A percentile compares a stretch with the other conserved stretches of the same genome.
phyloP scores from a whole-genome alignment of 2,797 vertebrate genomes.

The Chrysocyon brachyurus region DNA sequence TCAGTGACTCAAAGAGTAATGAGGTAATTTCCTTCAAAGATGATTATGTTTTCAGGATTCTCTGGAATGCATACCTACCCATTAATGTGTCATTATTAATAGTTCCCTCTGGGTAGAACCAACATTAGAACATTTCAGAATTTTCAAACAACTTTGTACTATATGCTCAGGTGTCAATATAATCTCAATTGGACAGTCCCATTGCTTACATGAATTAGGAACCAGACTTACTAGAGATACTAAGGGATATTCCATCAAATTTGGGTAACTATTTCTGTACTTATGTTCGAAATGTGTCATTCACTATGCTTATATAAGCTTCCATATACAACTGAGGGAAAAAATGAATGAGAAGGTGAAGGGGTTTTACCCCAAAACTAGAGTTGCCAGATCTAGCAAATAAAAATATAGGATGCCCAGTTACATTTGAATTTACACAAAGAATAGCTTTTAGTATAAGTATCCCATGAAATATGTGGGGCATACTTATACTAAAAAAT shows the following conservation, averaged over 20 bases:
- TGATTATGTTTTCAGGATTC: conserved; percentile 74
- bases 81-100: conserved; percentile 53
- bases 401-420: neutral
- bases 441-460: neutral
- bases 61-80: conserved; percentile 66
- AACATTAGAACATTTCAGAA: conserved; percentile 41
- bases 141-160: neutral
- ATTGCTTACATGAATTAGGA: neutral
- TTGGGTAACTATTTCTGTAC: neutral
- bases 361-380: neutral
- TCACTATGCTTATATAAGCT: neutral
- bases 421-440: conserved; percentile 53
- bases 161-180: neutral
- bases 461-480: conserved; percentile 7
- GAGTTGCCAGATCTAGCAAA: conserved; percentile 3
- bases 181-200: neutral
- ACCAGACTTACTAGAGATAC: neutral
- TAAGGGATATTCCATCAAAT: neutral
- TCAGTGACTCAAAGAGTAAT: conserved; percentile 57
- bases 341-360: neutral
- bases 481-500: neutral
- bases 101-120: conserved; percentile 43
- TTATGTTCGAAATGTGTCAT: neutral
- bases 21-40: conserved; percentile 77
- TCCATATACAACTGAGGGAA: neutral